These are phyloP conservation scores for Eupithecia dodoneata DNA, from an alignment of 2,888 invertebrate species.

Conservation along the genomic window DNA sequence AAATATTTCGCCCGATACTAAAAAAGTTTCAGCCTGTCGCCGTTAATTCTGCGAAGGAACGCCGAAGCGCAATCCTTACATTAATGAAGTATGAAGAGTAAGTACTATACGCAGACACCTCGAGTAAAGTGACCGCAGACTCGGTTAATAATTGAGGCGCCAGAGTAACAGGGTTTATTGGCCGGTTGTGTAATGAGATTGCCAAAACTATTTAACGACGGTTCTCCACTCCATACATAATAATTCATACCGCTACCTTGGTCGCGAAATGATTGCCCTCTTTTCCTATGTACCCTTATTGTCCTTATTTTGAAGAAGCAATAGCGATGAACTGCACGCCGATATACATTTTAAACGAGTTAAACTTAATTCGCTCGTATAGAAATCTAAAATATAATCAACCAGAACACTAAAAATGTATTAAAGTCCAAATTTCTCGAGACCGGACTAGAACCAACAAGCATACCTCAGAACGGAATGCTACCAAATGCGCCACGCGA, in stretches of 20 bases:
- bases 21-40: not conserved
- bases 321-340: not conserved
- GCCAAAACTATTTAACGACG: slow-evolving; percentile 53
- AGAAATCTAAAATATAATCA: no score
- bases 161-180: slow-evolving; percentile 52
- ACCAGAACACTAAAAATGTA: no score
- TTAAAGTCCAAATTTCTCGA: no score
- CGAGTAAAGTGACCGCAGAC: slow-evolving; percentile 57
- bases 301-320: not conserved
- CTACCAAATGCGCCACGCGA: no score
- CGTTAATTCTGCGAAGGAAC: slow-evolving; percentile 1
- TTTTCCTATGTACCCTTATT: not conserved
- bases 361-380: no score
- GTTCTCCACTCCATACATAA: slow-evolving; percentile 37
- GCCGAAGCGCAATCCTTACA: slow-evolving; percentile 29
- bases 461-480: no score
- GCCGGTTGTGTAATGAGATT: slow-evolving; percentile 52
- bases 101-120: not conserved
- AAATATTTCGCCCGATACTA: not conserved
- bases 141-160: slow-evolving; percentile 60
- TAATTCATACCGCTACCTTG: slow-evolving; percentile 38
- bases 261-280: not conserved
- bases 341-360: not conserved
- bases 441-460: no score
- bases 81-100: slow-evolving; percentile 47